Conservation (phyloP, 2,797 vertebrate genomes). For the Diplodus puntazzo region DNA sequence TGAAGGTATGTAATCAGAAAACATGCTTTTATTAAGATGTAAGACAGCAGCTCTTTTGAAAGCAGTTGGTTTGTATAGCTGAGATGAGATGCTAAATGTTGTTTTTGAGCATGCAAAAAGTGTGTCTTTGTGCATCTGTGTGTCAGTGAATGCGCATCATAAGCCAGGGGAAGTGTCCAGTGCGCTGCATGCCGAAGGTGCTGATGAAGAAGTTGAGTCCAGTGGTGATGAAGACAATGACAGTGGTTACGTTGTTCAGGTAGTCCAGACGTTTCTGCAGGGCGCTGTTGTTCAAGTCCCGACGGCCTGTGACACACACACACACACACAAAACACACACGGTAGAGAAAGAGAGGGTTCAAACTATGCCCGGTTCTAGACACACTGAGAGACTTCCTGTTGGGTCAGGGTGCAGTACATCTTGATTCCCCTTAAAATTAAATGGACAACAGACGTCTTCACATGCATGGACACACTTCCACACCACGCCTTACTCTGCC, state of each 20-base stretch:
- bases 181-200: conserved; percentile 76
- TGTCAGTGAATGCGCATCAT: conserved; percentile 79
- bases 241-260: conserved; percentile 77
- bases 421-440: background rate
- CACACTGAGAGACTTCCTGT: background rate
- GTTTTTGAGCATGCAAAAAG: too few species aligned
- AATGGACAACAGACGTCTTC: background rate
- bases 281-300: conserved; percentile 73
- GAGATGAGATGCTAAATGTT: background rate
- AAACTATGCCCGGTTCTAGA: conserved; percentile 7
- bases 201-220: conserved; percentile 80
- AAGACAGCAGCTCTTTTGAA: background rate
- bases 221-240: conserved; percentile 76
- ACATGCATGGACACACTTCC: background rate
- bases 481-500: background rate
- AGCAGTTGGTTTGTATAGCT: background rate
- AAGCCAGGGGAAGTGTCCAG: conserved; percentile 80
- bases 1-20: background rate
- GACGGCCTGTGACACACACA: conserved; percentile 70
- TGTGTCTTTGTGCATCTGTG: background rate
- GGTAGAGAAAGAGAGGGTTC: conserved; percentile 34
- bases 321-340: conserved; percentile 23
- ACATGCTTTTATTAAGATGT: background rate
- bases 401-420: background rate
- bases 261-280: conserved; percentile 81